Percentiles rank a stretch among this genome's conserved stretches.
These are phyloP conservation scores for Eupelmus urozonus DNA, from an alignment of 2,888 invertebrate genomes.

Conservation along the genomic window DNA sequence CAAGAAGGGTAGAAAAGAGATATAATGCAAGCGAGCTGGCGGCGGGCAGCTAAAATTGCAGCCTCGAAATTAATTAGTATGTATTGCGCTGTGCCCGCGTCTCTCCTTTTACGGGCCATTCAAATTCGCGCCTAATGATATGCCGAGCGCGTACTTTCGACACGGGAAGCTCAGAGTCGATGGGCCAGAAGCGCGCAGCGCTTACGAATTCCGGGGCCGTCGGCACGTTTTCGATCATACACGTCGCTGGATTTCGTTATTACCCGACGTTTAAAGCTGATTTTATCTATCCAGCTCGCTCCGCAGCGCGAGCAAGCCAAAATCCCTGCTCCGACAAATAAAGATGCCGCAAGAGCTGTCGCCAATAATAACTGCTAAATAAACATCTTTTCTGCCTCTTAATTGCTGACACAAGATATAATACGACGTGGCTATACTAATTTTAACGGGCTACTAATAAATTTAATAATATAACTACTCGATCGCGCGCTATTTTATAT, in stretches of 20 bases:
- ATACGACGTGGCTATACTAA: too few relatives aligned
- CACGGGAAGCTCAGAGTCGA: slow-evolving; percentile 19
- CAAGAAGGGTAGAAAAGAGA: background rate
- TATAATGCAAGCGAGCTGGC: too few relatives aligned
- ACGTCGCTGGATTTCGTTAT: slow-evolving; percentile 74
- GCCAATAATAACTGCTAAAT: too few relatives aligned
- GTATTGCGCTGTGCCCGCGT: slow-evolving; percentile 54
- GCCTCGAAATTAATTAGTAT: slow-evolving; percentile 57
- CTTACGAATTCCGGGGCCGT: slow-evolving; percentile 50
- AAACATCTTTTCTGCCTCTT: too few relatives aligned
- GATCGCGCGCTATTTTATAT: too few relatives aligned
- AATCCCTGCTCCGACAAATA: too few relatives aligned
- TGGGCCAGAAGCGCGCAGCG: background rate
- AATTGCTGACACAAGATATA: too few relatives aligned
- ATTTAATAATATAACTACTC: too few relatives aligned
- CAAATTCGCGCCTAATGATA: slow-evolving; percentile 57
- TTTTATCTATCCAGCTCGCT: too few relatives aligned
- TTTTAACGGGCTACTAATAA: too few relatives aligned
- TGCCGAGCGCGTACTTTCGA: slow-evolving; percentile 58
- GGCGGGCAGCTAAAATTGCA: slow-evolving; percentile 42
- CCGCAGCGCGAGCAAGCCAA: too few relatives aligned
- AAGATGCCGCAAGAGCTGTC: too few relatives aligned
- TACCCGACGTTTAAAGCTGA: slow-evolving; percentile 71
- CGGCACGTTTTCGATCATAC: slow-evolving; percentile 71
- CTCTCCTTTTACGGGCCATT: slow-evolving; percentile 57